phyloP scores from a whole-genome alignment of 1,140 invertebrate genomes.

The Anoplolepis gracilipes region DNA sequence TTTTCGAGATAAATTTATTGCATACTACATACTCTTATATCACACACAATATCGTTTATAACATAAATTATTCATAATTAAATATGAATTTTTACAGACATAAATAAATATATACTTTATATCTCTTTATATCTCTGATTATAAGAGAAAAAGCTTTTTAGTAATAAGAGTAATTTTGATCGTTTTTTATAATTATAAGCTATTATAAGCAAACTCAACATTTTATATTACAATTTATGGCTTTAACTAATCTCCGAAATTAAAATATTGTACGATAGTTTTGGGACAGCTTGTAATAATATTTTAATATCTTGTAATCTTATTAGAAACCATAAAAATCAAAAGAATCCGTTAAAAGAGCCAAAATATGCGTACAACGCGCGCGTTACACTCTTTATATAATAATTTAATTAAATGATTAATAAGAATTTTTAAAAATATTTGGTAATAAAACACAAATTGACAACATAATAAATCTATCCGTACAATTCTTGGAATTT shows the following conservation, averaged over 20 bases:
- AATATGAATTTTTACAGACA: background rate
- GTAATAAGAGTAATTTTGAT: background rate
- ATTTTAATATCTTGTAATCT: too few relatives aligned
- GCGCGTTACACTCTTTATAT: background rate
- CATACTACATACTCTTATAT: background rate
- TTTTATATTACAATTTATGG: background rate
- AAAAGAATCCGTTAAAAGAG: background rate
- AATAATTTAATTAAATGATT: slow-evolving; percentile 3
- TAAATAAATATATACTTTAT: background rate
- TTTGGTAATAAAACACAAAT: background rate
- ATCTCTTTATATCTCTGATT: background rate
- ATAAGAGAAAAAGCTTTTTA: background rate
- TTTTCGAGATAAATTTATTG: slow-evolving; percentile 26
- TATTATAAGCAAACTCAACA: too few relatives aligned
- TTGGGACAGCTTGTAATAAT: background rate
- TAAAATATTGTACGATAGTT: background rate
- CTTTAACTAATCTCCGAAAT: background rate
- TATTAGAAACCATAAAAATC: background rate
- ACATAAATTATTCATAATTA: background rate
- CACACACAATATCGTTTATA: background rate
- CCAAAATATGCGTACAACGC: background rate
- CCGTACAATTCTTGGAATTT: background rate
- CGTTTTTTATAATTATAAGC: background rate
- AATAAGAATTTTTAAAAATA: background rate
- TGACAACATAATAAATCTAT: background rate